A percentile compares a stretch with the other conserved stretches of the same genome.
These are phyloP conservation scores for Xiphydria camelus DNA, from an alignment of 2,888 invertebrate species.

Conservation along the genomic window DNA sequence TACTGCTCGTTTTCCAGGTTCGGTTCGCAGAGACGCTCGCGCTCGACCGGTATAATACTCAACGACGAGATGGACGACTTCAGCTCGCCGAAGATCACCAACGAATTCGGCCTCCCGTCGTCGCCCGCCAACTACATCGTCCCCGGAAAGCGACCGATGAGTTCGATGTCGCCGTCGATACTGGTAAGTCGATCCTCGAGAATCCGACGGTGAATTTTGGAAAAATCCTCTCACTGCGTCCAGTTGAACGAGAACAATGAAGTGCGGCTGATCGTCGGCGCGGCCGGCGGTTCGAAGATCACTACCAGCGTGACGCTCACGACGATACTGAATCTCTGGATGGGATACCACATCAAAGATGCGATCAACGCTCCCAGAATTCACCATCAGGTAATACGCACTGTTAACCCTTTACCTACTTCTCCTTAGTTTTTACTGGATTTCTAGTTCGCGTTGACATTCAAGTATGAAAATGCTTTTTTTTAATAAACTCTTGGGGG, in stretches of 20 bases:
- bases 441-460: too few species aligned
- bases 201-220: too few species aligned
- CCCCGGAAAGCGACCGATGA: slow-evolving; percentile 81
- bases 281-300: slow-evolving; percentile 89
- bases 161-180: slow-evolving; percentile 85
- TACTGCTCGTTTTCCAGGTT: slow-evolving; percentile 76
- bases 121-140: slow-evolving; percentile 79
- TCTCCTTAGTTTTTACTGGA: too few species aligned
- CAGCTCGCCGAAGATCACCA: slow-evolving; percentile 73
- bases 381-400: slow-evolving; percentile 88
- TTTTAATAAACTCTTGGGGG: too few species aligned
- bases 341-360: slow-evolving; percentile 66
- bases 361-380: slow-evolving; percentile 74
- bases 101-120: slow-evolving; percentile 73
- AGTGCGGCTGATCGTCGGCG: slow-evolving; percentile 73
- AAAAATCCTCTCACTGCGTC: too few species aligned
- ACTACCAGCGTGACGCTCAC: slow-evolving; percentile 74
- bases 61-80: slow-evolving; percentile 98
- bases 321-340: slow-evolving; percentile 68
- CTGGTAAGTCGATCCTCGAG: too few species aligned
- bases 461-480: too few species aligned
- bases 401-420: too few species aligned
- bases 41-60: slow-evolving; percentile 84
- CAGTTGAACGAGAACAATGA: slow-evolving; percentile 51
- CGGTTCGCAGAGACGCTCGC: slow-evolving; percentile 79